Evolutionary conservation across 2,888 invertebrate species (phyloP).

Genomic region (Nymphalis polychloros): DNA sequence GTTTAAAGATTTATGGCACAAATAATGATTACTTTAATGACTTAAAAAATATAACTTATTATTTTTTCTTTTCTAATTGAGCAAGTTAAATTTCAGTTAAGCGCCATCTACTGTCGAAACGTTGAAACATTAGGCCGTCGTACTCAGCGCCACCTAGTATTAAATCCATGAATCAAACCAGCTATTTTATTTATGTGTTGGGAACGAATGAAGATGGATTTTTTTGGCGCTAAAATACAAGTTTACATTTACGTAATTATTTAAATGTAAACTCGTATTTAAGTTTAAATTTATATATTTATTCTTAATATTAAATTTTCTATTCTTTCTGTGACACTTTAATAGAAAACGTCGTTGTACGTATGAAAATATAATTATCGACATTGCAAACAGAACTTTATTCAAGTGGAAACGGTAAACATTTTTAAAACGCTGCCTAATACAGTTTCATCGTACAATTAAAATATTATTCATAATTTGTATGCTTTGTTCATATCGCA

Average conservation of each 20-base stretch:
- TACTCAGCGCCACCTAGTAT: constrained; percentile 27
- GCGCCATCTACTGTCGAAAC: constrained; percentile 1
- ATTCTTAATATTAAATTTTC: neutral
- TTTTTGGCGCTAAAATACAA: neutral
- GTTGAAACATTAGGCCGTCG: neutral
- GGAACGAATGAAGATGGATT: neutral
- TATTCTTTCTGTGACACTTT: neutral
- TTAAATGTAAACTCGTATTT: too few relatives aligned
- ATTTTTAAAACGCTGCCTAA: too few relatives aligned
- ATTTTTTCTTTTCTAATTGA: too few relatives aligned
- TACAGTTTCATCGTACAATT: too few relatives aligned
- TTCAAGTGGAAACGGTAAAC: too few relatives aligned
- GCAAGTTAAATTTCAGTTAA: neutral
- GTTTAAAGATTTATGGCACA: too few relatives aligned
- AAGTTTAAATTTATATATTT: too few relatives aligned
- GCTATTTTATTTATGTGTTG: neutral
- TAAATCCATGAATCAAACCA: neutral
- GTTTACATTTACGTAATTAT: neutral
- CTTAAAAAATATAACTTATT: too few relatives aligned
- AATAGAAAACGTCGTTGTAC: too few relatives aligned
- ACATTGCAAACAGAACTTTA: neutral
- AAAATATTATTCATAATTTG: neutral
- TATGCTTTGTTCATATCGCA: constrained; percentile 2
- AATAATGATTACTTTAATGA: too few relatives aligned
- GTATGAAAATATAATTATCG: too few relatives aligned